A percentile compares a stretch with the other conserved stretches of the same genome.
These are phyloP conservation scores for Meriones unguiculatus DNA, from an alignment of 2,113 vertebrate genomes.

Conservation along the genomic window DNA sequence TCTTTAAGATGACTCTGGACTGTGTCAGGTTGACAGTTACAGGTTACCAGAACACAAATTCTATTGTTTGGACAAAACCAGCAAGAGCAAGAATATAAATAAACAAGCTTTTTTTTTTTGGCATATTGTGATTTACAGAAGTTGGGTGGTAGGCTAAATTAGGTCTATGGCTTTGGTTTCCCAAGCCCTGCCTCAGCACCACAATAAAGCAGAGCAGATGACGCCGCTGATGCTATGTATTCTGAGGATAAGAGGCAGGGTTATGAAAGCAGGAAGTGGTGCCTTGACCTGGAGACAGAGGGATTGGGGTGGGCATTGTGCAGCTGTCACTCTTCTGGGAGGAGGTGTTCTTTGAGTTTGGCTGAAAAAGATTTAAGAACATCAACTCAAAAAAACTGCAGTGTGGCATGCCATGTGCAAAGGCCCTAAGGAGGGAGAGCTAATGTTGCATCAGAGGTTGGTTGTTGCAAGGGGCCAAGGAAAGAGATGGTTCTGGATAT, in stretches of 20 bases:
- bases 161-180: accelerated
- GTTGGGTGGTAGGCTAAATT: not conserved
- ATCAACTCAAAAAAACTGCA: not conserved
- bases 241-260: no score
- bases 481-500: not conserved
- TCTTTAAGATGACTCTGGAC: not conserved
- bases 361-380: not conserved
- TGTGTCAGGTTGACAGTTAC: not conserved
- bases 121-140: not conserved
- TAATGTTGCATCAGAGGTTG: not conserved
- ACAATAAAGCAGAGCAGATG: not conserved
- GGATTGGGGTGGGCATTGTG: no score
- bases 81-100: accelerated
- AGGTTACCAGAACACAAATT: not conserved
- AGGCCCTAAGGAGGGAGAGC: not conserved
- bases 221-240: not conserved
- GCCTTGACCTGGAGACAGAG: not conserved
- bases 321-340: not conserved
- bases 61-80: no score
- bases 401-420: no score
- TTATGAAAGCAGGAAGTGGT: no score
- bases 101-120: no score
- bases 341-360: not conserved
- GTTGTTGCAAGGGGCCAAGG: not conserved
- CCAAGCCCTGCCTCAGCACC: not conserved